Evolutionary conservation across 2,888 invertebrate species (phyloP).

Genomic region (Macroteleia sp.): DNA sequence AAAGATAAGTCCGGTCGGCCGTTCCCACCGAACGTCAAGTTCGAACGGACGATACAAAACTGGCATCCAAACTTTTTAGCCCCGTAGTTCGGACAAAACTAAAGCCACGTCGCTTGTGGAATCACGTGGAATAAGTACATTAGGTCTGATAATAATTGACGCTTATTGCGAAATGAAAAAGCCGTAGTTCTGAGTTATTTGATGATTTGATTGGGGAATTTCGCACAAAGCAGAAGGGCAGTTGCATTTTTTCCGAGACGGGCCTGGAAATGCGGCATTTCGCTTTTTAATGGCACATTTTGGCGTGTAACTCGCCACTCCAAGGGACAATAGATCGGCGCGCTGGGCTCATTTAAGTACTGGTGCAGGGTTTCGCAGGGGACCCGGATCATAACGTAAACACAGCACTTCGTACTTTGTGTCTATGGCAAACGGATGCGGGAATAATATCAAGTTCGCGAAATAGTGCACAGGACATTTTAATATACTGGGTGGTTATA

Average conservation of each 20-base stretch:
- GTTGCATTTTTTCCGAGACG: not conserved
- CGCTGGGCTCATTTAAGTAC: slow-evolving; percentile 71
- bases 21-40: not conserved
- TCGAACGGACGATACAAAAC: not conserved
- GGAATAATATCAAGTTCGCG: slow-evolving; percentile 77
- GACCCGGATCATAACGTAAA: slow-evolving; percentile 72
- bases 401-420: slow-evolving; percentile 67
- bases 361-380: slow-evolving; percentile 70
- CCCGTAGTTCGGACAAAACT: slow-evolving; percentile 20
- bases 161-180: slow-evolving; percentile 62
- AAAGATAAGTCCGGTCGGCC: slow-evolving; percentile 9
- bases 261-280: not conserved
- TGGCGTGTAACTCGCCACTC: slow-evolving; percentile 23
- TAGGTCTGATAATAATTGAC: slow-evolving; percentile 74
- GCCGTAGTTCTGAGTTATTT: not conserved
- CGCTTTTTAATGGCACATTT: slow-evolving; percentile 42
- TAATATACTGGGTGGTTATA: slow-evolving; percentile 57
- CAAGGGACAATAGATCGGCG: slow-evolving; percentile 70
- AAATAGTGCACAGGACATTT: slow-evolving; percentile 60
- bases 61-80: not conserved
- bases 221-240: not conserved
- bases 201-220: not conserved
- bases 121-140: slow-evolving; percentile 66
- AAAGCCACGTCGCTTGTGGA: slow-evolving; percentile 13
- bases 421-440: slow-evolving; percentile 72